A percentile compares a stretch with the other conserved stretches of the same genome.
Conservation (phyloP, 2,113 vertebrate species). For the Percina caprodes region DNA sequence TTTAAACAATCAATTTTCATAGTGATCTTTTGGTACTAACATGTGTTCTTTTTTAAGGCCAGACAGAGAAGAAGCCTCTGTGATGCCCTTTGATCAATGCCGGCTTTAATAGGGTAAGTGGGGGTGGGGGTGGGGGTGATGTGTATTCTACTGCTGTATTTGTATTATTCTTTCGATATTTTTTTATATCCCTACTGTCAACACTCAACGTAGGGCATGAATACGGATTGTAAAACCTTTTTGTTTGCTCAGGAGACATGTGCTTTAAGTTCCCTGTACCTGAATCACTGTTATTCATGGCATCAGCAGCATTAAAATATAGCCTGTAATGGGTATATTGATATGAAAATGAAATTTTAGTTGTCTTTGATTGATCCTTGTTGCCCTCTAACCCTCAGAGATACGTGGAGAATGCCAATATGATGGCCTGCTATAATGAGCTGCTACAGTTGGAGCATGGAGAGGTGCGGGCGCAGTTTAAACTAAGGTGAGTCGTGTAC, state of each 20-base stretch:
- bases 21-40: slow-evolving; percentile 18
- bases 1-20: slow-evolving; percentile 45
- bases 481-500: slow-evolving; percentile 89
- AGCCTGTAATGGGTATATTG: background rate
- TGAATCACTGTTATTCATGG: background rate
- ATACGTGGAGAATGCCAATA: slow-evolving; percentile 93
- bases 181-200: slow-evolving; percentile 30
- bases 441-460: slow-evolving; percentile 95
- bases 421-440: slow-evolving; percentile 98
- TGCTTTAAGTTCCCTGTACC: background rate
- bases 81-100: slow-evolving; percentile 94
- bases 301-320: background rate
- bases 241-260: slow-evolving; percentile 35
- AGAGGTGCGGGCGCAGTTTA: slow-evolving; percentile 95
- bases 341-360: slow-evolving; percentile 14
- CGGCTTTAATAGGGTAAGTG: slow-evolving; percentile 96
- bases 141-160: slow-evolving; percentile 24
- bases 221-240: slow-evolving; percentile 20
- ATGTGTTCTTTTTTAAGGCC: slow-evolving; percentile 84
- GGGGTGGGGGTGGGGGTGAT: background rate
- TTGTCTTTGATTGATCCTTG: slow-evolving; percentile 45
- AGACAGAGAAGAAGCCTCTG: slow-evolving; percentile 92
- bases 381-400: slow-evolving; percentile 84
- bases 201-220: slow-evolving; percentile 17
- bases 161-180: slow-evolving; percentile 32